phyloP scores from a whole-genome alignment of 2,113 vertebrate species.

The Dolichallabes microphthalmus region DNA sequence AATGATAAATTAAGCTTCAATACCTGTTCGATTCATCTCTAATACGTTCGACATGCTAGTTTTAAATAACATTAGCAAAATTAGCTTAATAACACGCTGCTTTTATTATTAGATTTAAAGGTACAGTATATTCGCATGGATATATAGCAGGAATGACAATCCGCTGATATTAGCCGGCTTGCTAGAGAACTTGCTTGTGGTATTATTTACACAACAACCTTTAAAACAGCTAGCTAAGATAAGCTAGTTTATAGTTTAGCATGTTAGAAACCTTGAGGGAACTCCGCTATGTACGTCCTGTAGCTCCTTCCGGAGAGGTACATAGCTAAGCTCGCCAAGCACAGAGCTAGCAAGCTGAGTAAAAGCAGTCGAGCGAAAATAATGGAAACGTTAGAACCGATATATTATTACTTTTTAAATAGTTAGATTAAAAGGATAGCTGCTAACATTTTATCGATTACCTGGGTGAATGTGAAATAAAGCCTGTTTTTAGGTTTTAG shows the following conservation, averaged over 20 bases:
- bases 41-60: background rate
- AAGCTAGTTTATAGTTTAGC: background rate
- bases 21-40: background rate
- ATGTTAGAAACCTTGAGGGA: background rate
- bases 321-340: background rate
- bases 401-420: background rate
- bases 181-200: background rate
- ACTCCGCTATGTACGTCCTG: background rate
- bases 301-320: background rate
- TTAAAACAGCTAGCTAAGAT: background rate
- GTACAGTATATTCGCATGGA: background rate
- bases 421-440: background rate
- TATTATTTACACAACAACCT: background rate
- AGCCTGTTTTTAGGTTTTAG: background rate
- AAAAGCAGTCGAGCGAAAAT: background rate
- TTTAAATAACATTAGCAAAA: conserved; percentile 1
- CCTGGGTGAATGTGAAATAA: background rate
- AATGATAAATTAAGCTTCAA: background rate
- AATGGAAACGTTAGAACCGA: background rate
- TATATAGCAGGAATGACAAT: background rate
- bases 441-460: background rate
- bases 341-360: background rate
- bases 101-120: background rate
- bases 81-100: background rate
- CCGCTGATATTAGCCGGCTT: background rate